These are phyloP conservation scores for Lepidocolaptes lacrymiger DNA, from an alignment of 2,797 vertebrate genomes.

Conservation along the genomic window DNA sequence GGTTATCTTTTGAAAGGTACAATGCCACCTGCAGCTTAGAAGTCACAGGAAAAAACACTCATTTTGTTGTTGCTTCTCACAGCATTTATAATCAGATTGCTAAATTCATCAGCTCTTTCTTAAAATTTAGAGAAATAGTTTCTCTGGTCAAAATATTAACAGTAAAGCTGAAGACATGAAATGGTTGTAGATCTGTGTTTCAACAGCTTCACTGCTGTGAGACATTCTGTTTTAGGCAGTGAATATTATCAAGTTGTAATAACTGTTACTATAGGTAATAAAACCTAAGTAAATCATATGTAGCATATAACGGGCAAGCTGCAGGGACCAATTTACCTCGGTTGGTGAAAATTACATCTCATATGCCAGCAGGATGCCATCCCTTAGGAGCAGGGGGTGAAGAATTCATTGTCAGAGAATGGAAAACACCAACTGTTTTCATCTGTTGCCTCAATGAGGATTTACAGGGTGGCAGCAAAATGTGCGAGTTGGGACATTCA, in stretches of 20 bases:
- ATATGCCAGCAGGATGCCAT: background rate
- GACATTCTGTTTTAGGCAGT: background rate
- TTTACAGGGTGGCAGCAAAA: constrained; percentile 2
- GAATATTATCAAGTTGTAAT: constrained; percentile 1
- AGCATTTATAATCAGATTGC: background rate
- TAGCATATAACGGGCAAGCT: background rate
- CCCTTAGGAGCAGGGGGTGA: background rate
- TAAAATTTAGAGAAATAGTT: background rate
- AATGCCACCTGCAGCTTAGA: background rate
- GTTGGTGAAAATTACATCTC: constrained; percentile 35
- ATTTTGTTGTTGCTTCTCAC: background rate
- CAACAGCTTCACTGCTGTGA: background rate
- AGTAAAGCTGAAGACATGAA: background rate
- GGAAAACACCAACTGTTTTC: constrained; percentile 19
- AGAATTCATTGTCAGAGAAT: constrained; percentile 26
- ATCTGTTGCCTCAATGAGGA: background rate
- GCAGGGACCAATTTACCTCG: constrained; percentile 41
- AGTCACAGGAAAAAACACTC: background rate
- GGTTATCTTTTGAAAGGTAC: background rate
- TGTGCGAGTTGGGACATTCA: background rate
- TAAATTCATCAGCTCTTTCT: background rate
- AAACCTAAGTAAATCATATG: constrained; percentile 42
- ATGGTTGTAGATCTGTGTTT: background rate
- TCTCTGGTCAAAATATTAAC: background rate
- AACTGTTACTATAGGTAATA: constrained; percentile 16